A percentile compares a stretch with the other conserved stretches of the same genome.
Conservation (phyloP, 2,888 invertebrate genomes). For the Drosophila fulvimacula region DNA sequence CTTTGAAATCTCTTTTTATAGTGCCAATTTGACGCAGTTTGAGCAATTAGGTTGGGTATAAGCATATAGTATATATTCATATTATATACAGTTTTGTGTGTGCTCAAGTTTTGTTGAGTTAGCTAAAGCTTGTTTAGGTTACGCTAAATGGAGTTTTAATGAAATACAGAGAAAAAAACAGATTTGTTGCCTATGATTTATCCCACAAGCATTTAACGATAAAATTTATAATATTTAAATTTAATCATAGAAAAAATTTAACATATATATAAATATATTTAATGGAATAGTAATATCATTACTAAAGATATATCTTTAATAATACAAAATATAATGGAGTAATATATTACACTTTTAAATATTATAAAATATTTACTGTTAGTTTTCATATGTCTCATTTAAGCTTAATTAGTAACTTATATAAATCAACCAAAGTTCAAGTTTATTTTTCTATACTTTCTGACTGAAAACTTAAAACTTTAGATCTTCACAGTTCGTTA, state of each 20-base stretch:
- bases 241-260: too few relatives aligned
- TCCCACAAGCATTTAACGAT: not conserved
- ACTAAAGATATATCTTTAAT: too few relatives aligned
- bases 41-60: not conserved
- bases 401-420: not conserved
- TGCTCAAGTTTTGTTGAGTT: not conserved
- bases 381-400: not conserved
- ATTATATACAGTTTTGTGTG: not conserved
- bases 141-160: not conserved
- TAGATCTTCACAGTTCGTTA: constrained; percentile 6
- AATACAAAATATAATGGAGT: too few relatives aligned
- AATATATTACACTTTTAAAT: too few relatives aligned
- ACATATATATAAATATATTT: too few relatives aligned
- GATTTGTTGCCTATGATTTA: not conserved
- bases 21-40: not conserved
- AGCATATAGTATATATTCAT: not conserved
- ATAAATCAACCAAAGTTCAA: not conserved
- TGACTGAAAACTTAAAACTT: not conserved
- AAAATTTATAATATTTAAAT: not conserved
- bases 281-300: too few relatives aligned
- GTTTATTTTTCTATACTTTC: not conserved
- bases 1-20: not conserved
- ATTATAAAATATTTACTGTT: too few relatives aligned
- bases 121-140: not conserved
- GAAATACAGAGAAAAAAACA: not conserved